Base-by-base conservation (phyloP, 2,888 invertebrate species). In the Dicranocentrus wangi region DNA sequence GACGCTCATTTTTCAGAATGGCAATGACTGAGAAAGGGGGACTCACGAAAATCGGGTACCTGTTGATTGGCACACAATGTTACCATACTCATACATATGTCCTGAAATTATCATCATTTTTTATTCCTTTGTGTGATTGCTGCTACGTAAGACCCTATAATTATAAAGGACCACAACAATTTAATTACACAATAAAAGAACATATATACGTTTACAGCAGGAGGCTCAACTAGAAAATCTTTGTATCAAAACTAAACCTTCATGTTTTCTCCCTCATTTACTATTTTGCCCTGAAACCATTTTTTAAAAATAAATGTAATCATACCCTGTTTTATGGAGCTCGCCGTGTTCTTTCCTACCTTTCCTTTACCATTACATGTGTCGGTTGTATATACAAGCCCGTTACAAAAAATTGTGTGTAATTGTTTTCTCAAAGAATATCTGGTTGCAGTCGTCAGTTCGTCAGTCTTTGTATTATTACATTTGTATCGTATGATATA, bases 91-190 rank as follows among this genome's bases (percentile, higher is more conserved):
- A 2, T 17, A 17, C 19, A 10, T 32, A 55, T 55, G 55, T 55
- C 55, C 55, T 55, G 55, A 55, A 55, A 55, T 55, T 55, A 55
- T 55, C 55, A 23, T 23, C 55, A 55, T 55, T 53, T 66, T 66
- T 66, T 21, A 21, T n/a, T 28, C 19, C 10, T 68, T 39, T n/a
- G 19, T 70, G 58, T 43, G 58, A 58, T 58, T 70, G 60, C 51
- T 71, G 27, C 28, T 15, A 61, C 13, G 32, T 32, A 2, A 51
- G 32, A 63, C 72, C 63, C 72, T 28, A 72, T 72, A 72, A 72
- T 72, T 72, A 72, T 25, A n/a, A 32, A 25, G 61, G 53, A 10
- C 21, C 58, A 72, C 72, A 63, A 72, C 51, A 25, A 32, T 53
- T 32, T 72, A 72, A 72, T 72, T 72, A 53, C 25, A 51, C 32